Conservation (phyloP, 1,140 invertebrate genomes). For the Neuroterus valhalla region DNA sequence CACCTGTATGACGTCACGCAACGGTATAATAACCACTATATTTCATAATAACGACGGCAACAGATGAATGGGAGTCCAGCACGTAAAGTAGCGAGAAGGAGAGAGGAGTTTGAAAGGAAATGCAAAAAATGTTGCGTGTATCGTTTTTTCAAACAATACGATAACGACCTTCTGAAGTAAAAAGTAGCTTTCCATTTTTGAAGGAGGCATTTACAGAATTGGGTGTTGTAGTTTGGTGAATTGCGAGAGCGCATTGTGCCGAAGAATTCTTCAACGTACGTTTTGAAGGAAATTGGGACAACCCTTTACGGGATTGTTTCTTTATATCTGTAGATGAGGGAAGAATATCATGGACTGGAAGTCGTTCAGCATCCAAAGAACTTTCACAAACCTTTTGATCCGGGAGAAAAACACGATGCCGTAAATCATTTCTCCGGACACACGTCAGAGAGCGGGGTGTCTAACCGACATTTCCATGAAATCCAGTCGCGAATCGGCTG, state of each 20-base stretch:
- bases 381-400: constrained; percentile 25
- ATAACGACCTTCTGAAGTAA: constrained; percentile 16
- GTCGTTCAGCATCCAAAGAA: background rate
- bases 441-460: constrained; percentile 16
- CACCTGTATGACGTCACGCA: constrained; percentile 57
- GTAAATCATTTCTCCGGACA: constrained; percentile 42
- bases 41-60: constrained; percentile 53
- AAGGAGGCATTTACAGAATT: constrained; percentile 15
- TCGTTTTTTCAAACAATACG: constrained; percentile 3
- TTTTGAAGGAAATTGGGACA: too few relatives aligned
- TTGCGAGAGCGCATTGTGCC: too few relatives aligned
- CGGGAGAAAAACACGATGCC: constrained; percentile 34
- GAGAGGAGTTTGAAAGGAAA: constrained; percentile 23
- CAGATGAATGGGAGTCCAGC: constrained; percentile 54
- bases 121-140: constrained; percentile 27
- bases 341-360: background rate
- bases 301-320: background rate
- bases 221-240: background rate
- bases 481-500: constrained; percentile 42
- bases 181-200: constrained; percentile 18
- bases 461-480: constrained; percentile 42
- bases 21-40: constrained; percentile 53
- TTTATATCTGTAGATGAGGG: background rate
- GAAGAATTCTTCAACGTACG: too few relatives aligned
- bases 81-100: constrained; percentile 11